phyloP scores from a whole-genome alignment of 2,113 vertebrate species.

The Triplophysa dalaica region DNA sequence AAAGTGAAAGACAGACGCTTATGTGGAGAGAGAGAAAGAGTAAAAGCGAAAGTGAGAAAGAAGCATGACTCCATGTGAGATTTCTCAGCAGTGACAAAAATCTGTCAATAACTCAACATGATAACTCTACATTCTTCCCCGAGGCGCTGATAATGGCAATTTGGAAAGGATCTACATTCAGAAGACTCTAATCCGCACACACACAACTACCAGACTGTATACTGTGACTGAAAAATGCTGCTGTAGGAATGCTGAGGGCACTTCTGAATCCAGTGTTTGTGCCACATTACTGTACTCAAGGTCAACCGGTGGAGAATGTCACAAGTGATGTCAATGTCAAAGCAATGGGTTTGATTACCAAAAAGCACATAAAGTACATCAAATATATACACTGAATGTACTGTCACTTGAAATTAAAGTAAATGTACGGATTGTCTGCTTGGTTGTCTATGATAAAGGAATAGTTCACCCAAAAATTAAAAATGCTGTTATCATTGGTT shows the following conservation, averaged over 20 bases:
- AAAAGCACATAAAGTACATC: too few species aligned
- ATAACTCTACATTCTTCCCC: slow-evolving; percentile 35
- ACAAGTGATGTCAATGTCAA: too few species aligned
- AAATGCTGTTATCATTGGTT: too few species aligned
- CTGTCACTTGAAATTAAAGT: too few species aligned
- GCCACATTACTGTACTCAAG: too few species aligned
- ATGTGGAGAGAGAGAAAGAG: slow-evolving; percentile 12
- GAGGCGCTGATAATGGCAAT: slow-evolving; percentile 29
- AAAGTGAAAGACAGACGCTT: slow-evolving; percentile 6
- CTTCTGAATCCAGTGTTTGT: not conserved
- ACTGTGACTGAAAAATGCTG: not conserved
- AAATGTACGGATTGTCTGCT: too few species aligned
- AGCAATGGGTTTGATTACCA: too few species aligned
- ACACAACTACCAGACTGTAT: not conserved
- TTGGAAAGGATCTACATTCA: slow-evolving; percentile 18
- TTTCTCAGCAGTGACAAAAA: slow-evolving; percentile 47
- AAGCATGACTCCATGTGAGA: slow-evolving; percentile 31
- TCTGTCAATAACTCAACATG: slow-evolving; percentile 50
- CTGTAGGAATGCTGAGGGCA: not conserved
- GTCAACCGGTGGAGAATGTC: too few species aligned
- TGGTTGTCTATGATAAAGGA: too few species aligned
- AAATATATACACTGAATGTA: too few species aligned
- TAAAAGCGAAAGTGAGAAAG: slow-evolving; percentile 6
- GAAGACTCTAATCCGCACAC: not conserved
- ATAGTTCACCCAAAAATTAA: too few species aligned